A percentile compares a stretch with the other conserved stretches of the same genome.
Evolutionary conservation across 2,113 vertebrate species (phyloP).

Genomic region (Chlamydotis undulata): DNA sequence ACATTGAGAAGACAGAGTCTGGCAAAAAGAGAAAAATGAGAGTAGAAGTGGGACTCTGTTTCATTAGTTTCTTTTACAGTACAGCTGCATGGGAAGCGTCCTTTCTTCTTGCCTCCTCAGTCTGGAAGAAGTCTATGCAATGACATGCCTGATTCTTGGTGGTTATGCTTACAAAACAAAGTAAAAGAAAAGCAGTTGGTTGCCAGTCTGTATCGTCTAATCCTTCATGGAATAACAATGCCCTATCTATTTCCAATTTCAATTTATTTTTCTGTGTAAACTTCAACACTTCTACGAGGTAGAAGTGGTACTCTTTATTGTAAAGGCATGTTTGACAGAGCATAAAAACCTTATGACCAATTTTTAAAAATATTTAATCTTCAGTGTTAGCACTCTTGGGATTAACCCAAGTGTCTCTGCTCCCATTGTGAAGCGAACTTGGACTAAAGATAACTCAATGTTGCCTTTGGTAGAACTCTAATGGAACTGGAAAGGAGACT

Average conservation of each 20-base stretch:
- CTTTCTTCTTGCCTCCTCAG: background rate
- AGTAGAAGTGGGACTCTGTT: background rate
- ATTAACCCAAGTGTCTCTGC: background rate
- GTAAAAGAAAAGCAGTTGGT: background rate
- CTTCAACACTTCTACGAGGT: background rate
- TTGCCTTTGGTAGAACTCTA: background rate
- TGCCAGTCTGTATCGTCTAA: background rate
- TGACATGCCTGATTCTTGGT: background rate
- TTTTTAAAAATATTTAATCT: background rate
- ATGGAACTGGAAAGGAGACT: background rate
- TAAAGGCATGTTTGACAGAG: background rate
- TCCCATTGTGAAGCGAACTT: background rate
- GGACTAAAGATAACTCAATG: background rate
- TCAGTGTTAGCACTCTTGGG: background rate
- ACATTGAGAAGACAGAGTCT: background rate
- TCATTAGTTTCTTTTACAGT: background rate
- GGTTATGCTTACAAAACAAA: background rate
- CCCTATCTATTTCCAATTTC: background rate
- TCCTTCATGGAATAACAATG: background rate
- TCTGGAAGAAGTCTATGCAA: background rate
- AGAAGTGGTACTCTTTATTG: background rate
- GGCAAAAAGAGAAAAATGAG: background rate
- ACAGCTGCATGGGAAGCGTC: background rate
- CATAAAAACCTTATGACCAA: background rate
- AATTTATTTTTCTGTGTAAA: background rate